Percentiles rank a stretch among this genome's conserved stretches.
These are phyloP conservation scores for Nixonia krombeini DNA, from an alignment of 1,140 invertebrate species.

Conservation along the genomic window DNA sequence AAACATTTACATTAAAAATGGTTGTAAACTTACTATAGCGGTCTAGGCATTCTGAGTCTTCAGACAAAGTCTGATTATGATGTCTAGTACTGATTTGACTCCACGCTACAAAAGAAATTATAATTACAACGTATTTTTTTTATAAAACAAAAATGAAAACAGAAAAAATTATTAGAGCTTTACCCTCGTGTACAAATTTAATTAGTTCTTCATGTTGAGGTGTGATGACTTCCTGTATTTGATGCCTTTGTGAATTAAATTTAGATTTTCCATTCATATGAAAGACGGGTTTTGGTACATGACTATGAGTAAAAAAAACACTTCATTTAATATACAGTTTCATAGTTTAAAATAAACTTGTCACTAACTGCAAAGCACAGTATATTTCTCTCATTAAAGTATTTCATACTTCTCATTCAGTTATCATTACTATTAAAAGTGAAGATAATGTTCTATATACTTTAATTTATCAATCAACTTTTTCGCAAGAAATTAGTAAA, in stretches of 20 bases:
- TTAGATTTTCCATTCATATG: conserved; percentile 78
- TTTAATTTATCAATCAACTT: too few species aligned
- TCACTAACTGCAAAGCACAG: background rate
- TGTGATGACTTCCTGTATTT: conserved; percentile 76
- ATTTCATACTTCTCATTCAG: too few species aligned
- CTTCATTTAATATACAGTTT: background rate
- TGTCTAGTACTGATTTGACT: conserved; percentile 59
- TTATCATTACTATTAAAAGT: too few species aligned
- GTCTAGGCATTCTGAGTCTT: conserved; percentile 56
- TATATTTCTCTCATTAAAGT: too few species aligned
- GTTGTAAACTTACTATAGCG: conserved; percentile 47
- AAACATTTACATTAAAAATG: background rate
- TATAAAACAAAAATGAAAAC: conserved; percentile 3
- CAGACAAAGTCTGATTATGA: conserved; percentile 47
- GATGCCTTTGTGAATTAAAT: conserved; percentile 75
- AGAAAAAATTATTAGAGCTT: conserved; percentile 56
- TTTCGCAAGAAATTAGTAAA: too few species aligned
- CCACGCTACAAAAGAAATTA: conserved; percentile 56
- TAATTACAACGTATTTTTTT: conserved; percentile 10
- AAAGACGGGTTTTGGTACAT: conserved; percentile 79
- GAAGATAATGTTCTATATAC: background rate
- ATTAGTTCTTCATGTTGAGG: conserved; percentile 83
- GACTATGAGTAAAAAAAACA: conserved; percentile 64
- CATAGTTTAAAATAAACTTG: background rate
- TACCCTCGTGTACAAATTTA: conserved; percentile 81